Evolutionary conservation across 1,140 invertebrate species (phyloP).

Genomic region (Lerema accius): DNA sequence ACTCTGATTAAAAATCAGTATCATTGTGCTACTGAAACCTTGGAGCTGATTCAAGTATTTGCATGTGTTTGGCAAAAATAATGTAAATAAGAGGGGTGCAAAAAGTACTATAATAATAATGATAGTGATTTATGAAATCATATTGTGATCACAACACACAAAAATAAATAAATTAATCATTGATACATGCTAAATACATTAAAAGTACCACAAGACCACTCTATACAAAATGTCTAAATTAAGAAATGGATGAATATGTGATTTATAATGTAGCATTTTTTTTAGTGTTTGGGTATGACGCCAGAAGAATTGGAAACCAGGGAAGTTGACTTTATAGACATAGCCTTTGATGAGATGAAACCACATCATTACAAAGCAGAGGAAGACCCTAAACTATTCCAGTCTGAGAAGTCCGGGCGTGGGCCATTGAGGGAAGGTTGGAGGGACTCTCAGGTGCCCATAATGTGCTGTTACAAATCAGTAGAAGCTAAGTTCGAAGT

Average conservation of each 20-base stretch:
- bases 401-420: constrained; percentile 91
- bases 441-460: constrained; percentile 88
- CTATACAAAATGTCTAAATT: too few species aligned
- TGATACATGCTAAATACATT: too few species aligned
- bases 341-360: constrained; percentile 93
- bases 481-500: constrained; percentile 95
- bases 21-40: too few species aligned
- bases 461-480: constrained; percentile 97
- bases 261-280: constrained; percentile 23
- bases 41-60: background rate
- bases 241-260: too few species aligned
- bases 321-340: constrained; percentile 92
- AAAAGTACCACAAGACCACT: too few species aligned
- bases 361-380: constrained; percentile 95
- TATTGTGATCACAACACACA: too few species aligned
- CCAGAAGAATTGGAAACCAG: constrained; percentile 88
- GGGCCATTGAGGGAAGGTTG: constrained; percentile 93
- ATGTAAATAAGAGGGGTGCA: background rate
- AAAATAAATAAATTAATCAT: too few species aligned
- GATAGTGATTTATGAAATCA: constrained; percentile 15
- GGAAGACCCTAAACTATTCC: constrained; percentile 93
- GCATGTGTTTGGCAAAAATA: background rate
- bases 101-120: background rate
- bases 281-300: constrained; percentile 90
- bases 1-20: too few species aligned